Evolutionary conservation across 2,113 vertebrate genomes (phyloP), one percentile per base, ranked within the genome.

Genomic region (Sphyrna mokarran): DNA sequence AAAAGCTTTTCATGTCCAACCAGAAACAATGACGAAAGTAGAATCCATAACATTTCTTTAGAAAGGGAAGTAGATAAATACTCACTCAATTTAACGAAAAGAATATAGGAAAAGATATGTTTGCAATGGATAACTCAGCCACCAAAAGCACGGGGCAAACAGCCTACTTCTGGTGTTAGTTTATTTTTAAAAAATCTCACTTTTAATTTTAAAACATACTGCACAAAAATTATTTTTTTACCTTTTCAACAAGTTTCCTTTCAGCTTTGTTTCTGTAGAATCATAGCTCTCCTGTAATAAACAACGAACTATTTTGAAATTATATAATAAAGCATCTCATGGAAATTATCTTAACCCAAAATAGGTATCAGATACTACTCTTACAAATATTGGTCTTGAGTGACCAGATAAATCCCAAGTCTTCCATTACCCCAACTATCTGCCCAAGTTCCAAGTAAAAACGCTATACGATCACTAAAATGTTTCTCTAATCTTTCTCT

Each of bases 181-280:
- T 63, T 83, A 16, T 20, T 83, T 22, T 43, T 83, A 83, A 83
- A 83, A 83, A 83, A 83, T 0, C 37, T 16, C 37, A 3, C 3
- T 40, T 29, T 33, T 40, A 20, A 20, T 37, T 16, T 89, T 11
- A 58, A 89, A 89, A 58, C 7, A 90, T 33, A 90, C 29, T 61
- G 29, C 33, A 68, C 33, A 93, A 37, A 18, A 22, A 68, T 91
- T 66, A 8, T 66, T 20, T 40, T 48, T 63, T 93, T 93, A 93
- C 89, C 33, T 93, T 33, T 93, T 93, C 61, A 93, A 40, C 20
- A 93, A 23, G 29, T 66, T 93, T 93, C 33, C 89, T 68, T 93
- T 66, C 7, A 93, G 8, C 37, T 93, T 93, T 61, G 37, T 93
- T 93, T 66, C 61, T 22, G 58, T 66, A 16, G 61, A 8, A 63